phyloP scores from a whole-genome alignment of 1,140 invertebrate species.

The Scaptomyza graminum region DNA sequence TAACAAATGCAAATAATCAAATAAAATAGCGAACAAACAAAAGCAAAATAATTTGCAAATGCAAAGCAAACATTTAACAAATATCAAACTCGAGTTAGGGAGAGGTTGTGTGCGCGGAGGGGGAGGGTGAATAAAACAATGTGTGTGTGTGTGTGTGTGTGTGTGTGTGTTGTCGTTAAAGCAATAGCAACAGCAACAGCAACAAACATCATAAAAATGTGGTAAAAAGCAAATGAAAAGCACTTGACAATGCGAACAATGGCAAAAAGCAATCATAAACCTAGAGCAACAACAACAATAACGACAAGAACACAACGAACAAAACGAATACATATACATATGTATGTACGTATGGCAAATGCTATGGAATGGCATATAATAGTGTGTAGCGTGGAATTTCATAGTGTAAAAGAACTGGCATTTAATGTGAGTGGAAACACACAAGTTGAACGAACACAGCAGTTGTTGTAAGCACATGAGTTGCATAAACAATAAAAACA shows the following conservation, averaged over 20 bases:
- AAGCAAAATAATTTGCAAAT: slow-evolving; percentile 39
- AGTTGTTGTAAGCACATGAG: not conserved
- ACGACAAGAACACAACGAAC: not conserved
- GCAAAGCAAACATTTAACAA: slow-evolving; percentile 41
- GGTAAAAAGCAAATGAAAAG: slow-evolving; percentile 49
- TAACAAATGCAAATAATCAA: slow-evolving; percentile 22
- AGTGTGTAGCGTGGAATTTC: too few relatives aligned
- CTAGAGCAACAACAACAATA: slow-evolving; percentile 11
- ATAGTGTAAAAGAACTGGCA: too few relatives aligned
- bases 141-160: slow-evolving; percentile 11
- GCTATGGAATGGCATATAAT: not conserved
- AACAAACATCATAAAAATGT: slow-evolving; percentile 35
- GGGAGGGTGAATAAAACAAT: slow-evolving; percentile 42
- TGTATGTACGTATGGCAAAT: not conserved
- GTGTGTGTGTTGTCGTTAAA: slow-evolving; percentile 17
- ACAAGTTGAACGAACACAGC: not conserved
- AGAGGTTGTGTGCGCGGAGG: not conserved
- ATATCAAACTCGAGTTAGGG: slow-evolving; percentile 13
- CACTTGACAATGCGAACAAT: slow-evolving; percentile 51
- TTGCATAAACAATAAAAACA: not conserved
- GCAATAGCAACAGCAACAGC: slow-evolving; percentile 9
- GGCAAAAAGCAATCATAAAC: slow-evolving; percentile 35
- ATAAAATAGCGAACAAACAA: slow-evolving; percentile 34
- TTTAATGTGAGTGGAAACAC: not conserved
- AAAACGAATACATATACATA: not conserved